Evolutionary conservation across 1,140 invertebrate species (phyloP).

Genomic region (Drosophila bocqueti): DNA sequence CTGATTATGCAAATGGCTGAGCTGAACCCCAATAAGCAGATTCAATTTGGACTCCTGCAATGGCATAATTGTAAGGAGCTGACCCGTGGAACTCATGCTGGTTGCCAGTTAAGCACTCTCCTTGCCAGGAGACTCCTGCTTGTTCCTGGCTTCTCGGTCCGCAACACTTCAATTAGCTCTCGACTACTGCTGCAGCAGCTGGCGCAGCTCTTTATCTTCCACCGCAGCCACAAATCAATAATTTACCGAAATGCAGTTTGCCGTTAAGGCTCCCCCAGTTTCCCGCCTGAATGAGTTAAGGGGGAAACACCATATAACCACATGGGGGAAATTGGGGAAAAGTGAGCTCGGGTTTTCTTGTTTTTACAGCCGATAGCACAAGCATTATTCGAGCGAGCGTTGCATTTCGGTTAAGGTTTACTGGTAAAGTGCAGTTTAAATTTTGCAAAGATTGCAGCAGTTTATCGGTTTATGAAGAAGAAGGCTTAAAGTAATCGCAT

Average conservation of each 20-base stretch:
- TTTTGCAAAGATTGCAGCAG: slow-evolving; percentile 13
- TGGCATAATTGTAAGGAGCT: slow-evolving; percentile 26
- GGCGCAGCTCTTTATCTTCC: slow-evolving; percentile 45
- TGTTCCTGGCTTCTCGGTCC: slow-evolving; percentile 2
- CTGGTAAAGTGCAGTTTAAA: slow-evolving; percentile 9
- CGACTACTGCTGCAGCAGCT: slow-evolving; percentile 21
- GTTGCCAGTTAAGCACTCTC: slow-evolving; percentile 2
- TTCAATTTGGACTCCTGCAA: slow-evolving; percentile 42
- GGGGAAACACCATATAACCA: slow-evolving; percentile 15
- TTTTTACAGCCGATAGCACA: slow-evolving; percentile 35
- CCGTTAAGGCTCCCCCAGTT: slow-evolving; percentile 21
- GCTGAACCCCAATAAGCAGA: slow-evolving; percentile 23
- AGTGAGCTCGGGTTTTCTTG: slow-evolving; percentile 14
- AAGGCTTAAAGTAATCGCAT: not conserved
- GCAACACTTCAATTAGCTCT: slow-evolving; percentile 41
- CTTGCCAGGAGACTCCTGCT: not conserved
- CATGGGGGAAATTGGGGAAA: slow-evolving; percentile 29
- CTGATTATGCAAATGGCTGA: slow-evolving; percentile 51
- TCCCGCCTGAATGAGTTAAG: not conserved
- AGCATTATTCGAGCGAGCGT: slow-evolving; percentile 8
- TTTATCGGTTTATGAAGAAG: slow-evolving; percentile 1
- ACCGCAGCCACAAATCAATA: slow-evolving; percentile 56
- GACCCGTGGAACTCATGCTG: slow-evolving; percentile 11
- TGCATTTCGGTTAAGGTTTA: slow-evolving; percentile 16
- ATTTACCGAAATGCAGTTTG: slow-evolving; percentile 45